A percentile compares a stretch with the other conserved stretches of the same genome.
These are phyloP conservation scores for Drosophila pachea DNA, from an alignment of 1,140 invertebrate genomes.

Conservation along the genomic window DNA sequence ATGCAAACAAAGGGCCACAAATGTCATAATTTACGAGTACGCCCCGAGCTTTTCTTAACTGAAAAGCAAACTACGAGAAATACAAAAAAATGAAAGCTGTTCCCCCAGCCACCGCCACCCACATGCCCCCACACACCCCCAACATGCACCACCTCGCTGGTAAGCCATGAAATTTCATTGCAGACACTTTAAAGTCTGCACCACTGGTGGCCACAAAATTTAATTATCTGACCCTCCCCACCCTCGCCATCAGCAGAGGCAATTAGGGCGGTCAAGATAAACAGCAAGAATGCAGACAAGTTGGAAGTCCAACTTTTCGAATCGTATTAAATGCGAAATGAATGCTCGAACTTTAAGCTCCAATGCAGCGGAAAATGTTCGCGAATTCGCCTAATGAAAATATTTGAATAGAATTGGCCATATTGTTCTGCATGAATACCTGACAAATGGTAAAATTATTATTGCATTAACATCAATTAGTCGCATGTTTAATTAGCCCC, in stretches of 20 bases:
- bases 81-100: constrained; percentile 30
- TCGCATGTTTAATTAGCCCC: background rate
- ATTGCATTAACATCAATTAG: background rate
- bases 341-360: background rate
- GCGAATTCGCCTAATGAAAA: too few relatives aligned
- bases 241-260: constrained; percentile 4
- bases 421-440: background rate
- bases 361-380: too few relatives aligned
- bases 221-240: constrained; percentile 39
- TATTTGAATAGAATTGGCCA: too few relatives aligned
- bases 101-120: too few relatives aligned
- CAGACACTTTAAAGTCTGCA: constrained; percentile 14
- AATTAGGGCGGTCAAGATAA: constrained; percentile 42
- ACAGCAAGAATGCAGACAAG: constrained; percentile 24
- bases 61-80: background rate
- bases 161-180: constrained; percentile 63
- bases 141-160: too few relatives aligned
- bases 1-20: constrained; percentile 62
- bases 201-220: constrained; percentile 51
- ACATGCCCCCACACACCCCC: background rate
- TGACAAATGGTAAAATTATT: background rate
- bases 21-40: constrained; percentile 59
- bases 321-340: constrained; percentile 4
- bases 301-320: constrained; percentile 13
- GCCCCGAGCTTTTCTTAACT: constrained; percentile 44